These are phyloP conservation scores for Hormiphora californensis DNA, from an alignment of 37 sponge, comb jelly and placozoan genomes.

Conservation along the genomic window DNA sequence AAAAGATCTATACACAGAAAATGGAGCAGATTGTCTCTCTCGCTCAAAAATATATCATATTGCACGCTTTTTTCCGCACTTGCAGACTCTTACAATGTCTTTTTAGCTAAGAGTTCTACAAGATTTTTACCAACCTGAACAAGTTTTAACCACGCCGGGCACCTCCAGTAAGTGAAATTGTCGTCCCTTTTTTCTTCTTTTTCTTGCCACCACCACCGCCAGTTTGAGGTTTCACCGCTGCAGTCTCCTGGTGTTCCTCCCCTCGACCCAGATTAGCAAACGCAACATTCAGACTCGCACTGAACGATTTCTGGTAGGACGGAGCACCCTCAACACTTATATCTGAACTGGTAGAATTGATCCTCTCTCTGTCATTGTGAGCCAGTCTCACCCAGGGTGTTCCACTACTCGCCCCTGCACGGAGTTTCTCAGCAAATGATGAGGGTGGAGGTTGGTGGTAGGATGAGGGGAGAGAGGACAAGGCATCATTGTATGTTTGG, in stretches of 20 bases:
- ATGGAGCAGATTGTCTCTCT: too few species aligned
- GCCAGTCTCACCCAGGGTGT: background rate
- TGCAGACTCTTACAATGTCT: too few species aligned
- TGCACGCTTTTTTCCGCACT: too few species aligned
- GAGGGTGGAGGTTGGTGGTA: background rate
- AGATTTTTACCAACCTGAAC: too few species aligned
- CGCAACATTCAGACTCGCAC: constrained; percentile 11
- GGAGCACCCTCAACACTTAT: background rate
- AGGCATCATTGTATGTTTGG: constrained; percentile 21
- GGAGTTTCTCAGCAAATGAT: constrained; percentile 51
- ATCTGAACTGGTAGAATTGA: constrained; percentile 28
- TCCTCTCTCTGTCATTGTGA: background rate
- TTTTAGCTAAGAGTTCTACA: too few species aligned
- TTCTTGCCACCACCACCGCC: background rate
- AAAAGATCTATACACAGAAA: too few species aligned
- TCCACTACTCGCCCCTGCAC: background rate
- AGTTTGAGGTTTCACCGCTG: background rate
- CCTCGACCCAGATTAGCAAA: constrained; percentile 32
- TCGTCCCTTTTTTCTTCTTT: constrained; percentile 41
- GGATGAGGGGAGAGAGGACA: background rate
- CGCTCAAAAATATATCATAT: too few species aligned
- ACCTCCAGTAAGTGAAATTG: constrained; percentile 41
- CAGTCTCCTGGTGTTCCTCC: background rate
- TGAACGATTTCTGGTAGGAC: constrained; percentile 25
- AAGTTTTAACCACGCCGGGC: constrained; percentile 12